Evolutionary conservation across 2,797 vertebrate genomes (phyloP).

Genomic region (Melanotaenia boesemani): DNA sequence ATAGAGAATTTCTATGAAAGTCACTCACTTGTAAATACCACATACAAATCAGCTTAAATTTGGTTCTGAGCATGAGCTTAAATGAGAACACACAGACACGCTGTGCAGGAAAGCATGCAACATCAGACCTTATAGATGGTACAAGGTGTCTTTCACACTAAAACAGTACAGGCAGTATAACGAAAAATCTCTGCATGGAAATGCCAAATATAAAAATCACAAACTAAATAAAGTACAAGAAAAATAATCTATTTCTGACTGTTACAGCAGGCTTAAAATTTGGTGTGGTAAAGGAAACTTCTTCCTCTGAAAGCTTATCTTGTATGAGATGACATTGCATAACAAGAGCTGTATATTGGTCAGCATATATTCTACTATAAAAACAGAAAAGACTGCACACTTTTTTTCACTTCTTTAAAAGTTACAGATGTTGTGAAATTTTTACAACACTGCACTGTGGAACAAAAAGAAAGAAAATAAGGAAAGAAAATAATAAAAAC

Average conservation of each 20-base stretch:
- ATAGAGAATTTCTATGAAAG: neutral
- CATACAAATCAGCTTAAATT: neutral
- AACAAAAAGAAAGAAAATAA: too few relatives aligned
- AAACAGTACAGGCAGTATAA: slow-evolving; percentile 3
- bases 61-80: neutral
- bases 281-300: neutral
- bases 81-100: neutral
- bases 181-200: slow-evolving; percentile 7
- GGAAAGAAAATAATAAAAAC: neutral
- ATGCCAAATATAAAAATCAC: neutral
- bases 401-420: neutral
- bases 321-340: neutral
- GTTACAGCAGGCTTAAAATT: neutral
- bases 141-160: slow-evolving; percentile 25
- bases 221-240: neutral
- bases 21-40: slow-evolving; percentile 21
- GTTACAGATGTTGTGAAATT: neutral
- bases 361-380: neutral
- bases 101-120: neutral
- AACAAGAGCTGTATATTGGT: neutral
- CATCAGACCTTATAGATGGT: slow-evolving; percentile 1
- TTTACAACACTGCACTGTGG: too few relatives aligned
- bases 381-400: neutral
- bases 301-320: neutral
- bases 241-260: neutral